These are phyloP conservation scores for Palaemon carinicauda DNA, from an alignment of 1,140 invertebrate species.

Conservation along the genomic window DNA sequence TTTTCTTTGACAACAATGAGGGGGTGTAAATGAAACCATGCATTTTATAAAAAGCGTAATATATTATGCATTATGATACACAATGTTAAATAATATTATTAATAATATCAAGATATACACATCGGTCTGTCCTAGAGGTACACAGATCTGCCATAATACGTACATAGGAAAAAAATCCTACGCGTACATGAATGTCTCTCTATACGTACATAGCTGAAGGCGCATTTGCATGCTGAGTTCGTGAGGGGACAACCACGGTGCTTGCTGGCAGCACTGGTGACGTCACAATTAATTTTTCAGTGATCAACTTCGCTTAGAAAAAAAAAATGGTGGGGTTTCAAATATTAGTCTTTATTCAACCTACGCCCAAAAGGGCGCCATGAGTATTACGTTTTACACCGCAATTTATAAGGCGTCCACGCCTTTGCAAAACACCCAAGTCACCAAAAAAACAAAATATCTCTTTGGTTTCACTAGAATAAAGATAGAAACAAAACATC, in stretches of 20 bases:
- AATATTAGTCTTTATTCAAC: too few relatives aligned
- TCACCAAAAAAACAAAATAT: not conserved
- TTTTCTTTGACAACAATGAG: not conserved
- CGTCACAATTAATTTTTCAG: not conserved
- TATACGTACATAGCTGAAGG: slow-evolving; percentile 55
- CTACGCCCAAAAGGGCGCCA: too few relatives aligned
- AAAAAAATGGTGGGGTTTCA: too few relatives aligned
- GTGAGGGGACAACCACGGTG: not conserved
- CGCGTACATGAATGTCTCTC: slow-evolving; percentile 32
- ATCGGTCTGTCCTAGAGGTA: slow-evolving; percentile 49
- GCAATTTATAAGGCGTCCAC: not conserved
- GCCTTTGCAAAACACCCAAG: not conserved
- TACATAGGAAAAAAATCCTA: slow-evolving; percentile 33
- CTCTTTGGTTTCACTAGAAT: slow-evolving; percentile 52
- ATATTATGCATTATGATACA: slow-evolving; percentile 50
- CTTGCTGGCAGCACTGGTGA: slow-evolving; percentile 1
- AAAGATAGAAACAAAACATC: not conserved
- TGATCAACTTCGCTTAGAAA: too few relatives aligned
- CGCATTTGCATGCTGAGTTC: slow-evolving; percentile 3
- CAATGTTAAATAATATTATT: slow-evolving; percentile 52
- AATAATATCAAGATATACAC: slow-evolving; percentile 55
- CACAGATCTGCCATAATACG: slow-evolving; percentile 40
- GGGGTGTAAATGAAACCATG: slow-evolving; percentile 46
- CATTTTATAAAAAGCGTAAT: slow-evolving; percentile 30
- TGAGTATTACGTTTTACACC: too few relatives aligned